These are phyloP conservation scores for Chelonia mydas DNA, from an alignment of 2,797 vertebrate genomes.

Conservation along the genomic window DNA sequence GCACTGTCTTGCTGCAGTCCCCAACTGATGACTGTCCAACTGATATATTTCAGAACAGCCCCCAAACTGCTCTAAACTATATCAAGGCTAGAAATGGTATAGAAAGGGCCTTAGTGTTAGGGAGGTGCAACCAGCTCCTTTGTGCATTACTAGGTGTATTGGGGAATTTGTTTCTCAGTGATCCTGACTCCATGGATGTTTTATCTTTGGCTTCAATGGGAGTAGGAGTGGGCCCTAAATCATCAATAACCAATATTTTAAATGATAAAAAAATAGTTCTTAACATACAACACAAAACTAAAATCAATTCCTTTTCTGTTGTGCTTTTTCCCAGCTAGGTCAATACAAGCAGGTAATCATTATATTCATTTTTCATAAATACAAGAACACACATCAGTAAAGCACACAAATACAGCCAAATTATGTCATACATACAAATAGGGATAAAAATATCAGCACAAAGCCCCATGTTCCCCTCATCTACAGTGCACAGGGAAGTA, in stretches of 20 bases:
- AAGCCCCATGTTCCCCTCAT: not conserved
- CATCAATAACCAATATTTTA: not conserved
- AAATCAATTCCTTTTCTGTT: not conserved
- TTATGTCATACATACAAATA: no score
- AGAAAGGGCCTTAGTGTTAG: not conserved
- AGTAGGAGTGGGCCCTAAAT: not conserved
- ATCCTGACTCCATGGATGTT: not conserved
- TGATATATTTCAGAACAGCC: rapidly evolving
- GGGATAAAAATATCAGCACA: not conserved
- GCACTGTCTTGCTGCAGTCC: rapidly evolving
- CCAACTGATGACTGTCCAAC: rapidly evolving
- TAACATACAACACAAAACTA: not conserved
- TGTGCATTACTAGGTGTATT: not conserved
- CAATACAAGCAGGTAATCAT: not conserved
- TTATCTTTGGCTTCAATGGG: not conserved
- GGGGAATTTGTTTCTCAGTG: not conserved
- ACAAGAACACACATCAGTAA: not conserved
- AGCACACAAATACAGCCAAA: not conserved
- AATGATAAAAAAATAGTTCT: not conserved
- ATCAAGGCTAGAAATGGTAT: not conserved
- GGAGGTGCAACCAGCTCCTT: not conserved
- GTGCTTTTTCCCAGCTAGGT: not conserved
- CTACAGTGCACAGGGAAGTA: not conserved
- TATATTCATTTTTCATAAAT: not conserved
- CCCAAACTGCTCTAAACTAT: not conserved